Evolutionary conservation across 2,888 invertebrate species (phyloP), one percentile per base, ranked within the genome.

Genomic region (Drosophila hamatofila): DNA sequence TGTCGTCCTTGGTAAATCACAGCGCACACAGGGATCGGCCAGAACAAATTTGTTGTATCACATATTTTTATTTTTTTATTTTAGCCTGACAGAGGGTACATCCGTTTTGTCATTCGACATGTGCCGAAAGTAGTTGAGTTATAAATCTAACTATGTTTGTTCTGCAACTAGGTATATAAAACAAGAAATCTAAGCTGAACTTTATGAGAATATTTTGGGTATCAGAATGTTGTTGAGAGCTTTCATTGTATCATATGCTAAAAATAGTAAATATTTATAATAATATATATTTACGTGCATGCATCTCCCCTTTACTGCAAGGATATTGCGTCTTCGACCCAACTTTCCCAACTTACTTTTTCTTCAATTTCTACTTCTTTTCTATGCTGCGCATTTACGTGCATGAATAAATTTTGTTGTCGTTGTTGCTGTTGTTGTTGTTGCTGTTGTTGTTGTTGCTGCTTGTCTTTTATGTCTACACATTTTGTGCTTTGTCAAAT

Each of bases 401-500:
- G 88, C 86, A 83, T 88, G 86, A 87, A 87, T 82, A 83, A 64
- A 82, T 86, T 83, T n/a, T 78, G 25, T 16, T n/a, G 25, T 4
- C 3, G 30, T 30, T 39, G 39, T 27, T 39, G 37, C 0, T 54
- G 37, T 7, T 54, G 37, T 2, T 78, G 25, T 16, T n/a, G 25
- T 4, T 11, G 30, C 11, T 39, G 39, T 27, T 39, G 37, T 1
- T 54, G 37, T 7, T 54, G 37, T 2, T 39, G 54, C 70, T 81
- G 80, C 73, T 68, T 77, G 80, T 79, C 83, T 68, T 85, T 81
- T 83, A 69, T 79, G 75, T 67, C 66, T 67, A 25, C 55, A 76
- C 83, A 65, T 75, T 83, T 81, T 84, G 82, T 81, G 82, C 87
- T 78, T 80, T 88, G 83, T 88, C 89, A 90, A 90, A 89, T 81